phyloP scores from a whole-genome alignment of 37 sponge, comb jelly and placozoan genomes.

The Chondrosia reniformis region DNA sequence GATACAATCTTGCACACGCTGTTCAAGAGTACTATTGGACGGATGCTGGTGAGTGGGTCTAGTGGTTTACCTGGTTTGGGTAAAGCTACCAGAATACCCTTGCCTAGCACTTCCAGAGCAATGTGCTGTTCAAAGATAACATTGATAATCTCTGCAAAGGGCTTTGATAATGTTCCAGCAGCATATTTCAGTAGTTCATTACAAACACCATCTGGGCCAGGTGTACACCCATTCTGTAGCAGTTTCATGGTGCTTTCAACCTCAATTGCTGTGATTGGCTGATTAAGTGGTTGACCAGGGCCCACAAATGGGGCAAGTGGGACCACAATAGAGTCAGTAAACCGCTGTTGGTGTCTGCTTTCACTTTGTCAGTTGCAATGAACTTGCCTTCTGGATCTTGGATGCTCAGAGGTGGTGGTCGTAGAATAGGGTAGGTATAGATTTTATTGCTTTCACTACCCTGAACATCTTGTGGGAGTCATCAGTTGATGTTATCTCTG shows the following conservation, averaged over 20 bases:
- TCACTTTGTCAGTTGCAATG: conserved; percentile 8
- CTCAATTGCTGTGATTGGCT: background rate
- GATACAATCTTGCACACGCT: conserved; percentile 18
- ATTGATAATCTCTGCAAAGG: background rate
- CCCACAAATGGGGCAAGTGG: too few relatives aligned
- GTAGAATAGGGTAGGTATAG: background rate
- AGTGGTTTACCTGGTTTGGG: too few relatives aligned
- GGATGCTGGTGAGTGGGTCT: too few relatives aligned
- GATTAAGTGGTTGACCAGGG: conserved; percentile 1
- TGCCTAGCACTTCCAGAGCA: too few relatives aligned
- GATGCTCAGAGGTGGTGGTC: background rate
- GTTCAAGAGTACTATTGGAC: conserved; percentile 19
- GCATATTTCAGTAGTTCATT: background rate
- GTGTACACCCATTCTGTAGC: background rate
- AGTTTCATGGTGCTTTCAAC: background rate
- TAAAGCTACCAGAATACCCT: too few relatives aligned
- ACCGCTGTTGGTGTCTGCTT: background rate
- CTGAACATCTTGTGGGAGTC: too few relatives aligned
- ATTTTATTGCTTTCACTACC: too few relatives aligned
- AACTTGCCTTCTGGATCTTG: too few relatives aligned
- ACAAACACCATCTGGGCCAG: background rate
- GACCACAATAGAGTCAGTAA: background rate
- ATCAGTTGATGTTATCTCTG: too few relatives aligned
- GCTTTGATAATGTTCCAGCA: background rate
- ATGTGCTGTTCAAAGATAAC: background rate